Conservation (phyloP, 2,888 invertebrate genomes). For the Hololepta plana region DNA sequence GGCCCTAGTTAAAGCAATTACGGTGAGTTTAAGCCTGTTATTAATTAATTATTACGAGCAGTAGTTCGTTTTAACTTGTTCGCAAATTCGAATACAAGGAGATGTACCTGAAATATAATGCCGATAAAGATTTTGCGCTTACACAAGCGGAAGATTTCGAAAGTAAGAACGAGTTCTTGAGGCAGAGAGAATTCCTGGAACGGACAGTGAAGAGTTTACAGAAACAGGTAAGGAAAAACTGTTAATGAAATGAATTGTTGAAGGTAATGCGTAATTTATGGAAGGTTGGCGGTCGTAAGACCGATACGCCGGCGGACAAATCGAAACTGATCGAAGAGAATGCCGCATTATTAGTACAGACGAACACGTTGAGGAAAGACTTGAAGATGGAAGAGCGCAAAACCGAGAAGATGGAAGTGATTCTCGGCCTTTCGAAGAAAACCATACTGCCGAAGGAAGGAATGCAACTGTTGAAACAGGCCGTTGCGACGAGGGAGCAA, state of each 20-base stretch:
- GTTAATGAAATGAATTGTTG: background rate
- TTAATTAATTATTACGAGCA: background rate
- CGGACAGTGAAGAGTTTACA: slow-evolving; percentile 36
- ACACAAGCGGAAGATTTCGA: slow-evolving; percentile 51
- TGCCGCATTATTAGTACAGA: slow-evolving; percentile 53
- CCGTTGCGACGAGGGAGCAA: too few relatives aligned
- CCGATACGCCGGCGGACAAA: too few relatives aligned
- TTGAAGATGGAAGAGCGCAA: slow-evolving; percentile 45
- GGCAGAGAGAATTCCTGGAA: slow-evolving; percentile 72
- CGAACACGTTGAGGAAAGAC: slow-evolving; percentile 54
- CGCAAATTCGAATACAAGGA: slow-evolving; percentile 23
- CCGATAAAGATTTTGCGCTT: slow-evolving; percentile 47
- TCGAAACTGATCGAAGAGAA: slow-evolving; percentile 44
- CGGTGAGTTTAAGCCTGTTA: slow-evolving; percentile 21
- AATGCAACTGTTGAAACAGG: too few relatives aligned
- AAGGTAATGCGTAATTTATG: too few relatives aligned
- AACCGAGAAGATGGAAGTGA: slow-evolving; percentile 52
- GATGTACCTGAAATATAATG: slow-evolving; percentile 52
- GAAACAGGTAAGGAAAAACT: slow-evolving; percentile 18
- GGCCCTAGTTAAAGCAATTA: slow-evolving; percentile 36
- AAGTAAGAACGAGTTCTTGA: slow-evolving; percentile 53
- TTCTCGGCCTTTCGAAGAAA: too few relatives aligned
- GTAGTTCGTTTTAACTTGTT: background rate
- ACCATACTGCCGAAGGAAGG: too few relatives aligned
- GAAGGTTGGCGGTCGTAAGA: too few relatives aligned